Evolutionary conservation across 2,113 vertebrate genomes (phyloP).

Genomic region (Eudyptes chrysolophus): DNA sequence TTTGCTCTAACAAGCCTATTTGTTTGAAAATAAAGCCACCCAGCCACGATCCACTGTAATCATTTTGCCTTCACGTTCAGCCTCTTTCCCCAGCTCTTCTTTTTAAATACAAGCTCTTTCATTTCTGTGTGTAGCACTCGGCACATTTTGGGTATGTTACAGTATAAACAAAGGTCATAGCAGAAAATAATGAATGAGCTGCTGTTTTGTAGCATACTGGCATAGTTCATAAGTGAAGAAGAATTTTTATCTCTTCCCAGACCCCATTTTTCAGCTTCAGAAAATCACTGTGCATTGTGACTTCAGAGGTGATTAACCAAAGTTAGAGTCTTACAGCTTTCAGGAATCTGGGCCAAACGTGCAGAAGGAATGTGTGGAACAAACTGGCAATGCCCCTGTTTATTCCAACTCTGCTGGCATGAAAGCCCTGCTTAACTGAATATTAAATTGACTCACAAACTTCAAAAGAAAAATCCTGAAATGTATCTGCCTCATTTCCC

Average conservation of each 20-base stretch:
- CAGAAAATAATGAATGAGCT: constrained; percentile 3
- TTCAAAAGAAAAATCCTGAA: constrained; percentile 15
- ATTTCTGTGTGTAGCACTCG: neutral
- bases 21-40: neutral
- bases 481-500: neutral
- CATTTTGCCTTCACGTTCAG: neutral
- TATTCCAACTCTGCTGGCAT: neutral
- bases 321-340: neutral
- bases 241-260: neutral
- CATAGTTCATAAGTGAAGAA: neutral
- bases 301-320: neutral
- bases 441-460: constrained; percentile 7
- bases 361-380: neutral
- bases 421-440: neutral
- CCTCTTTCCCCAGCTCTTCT: neutral
- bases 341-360: neutral
- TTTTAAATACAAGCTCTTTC: neutral
- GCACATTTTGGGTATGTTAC: neutral
- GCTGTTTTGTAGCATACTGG: neutral
- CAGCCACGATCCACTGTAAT: neutral
- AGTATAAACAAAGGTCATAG: neutral
- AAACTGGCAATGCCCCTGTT: neutral
- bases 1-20: neutral
- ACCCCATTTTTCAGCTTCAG: neutral
- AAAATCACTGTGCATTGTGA: neutral